Base-by-base conservation (phyloP, 2,888 invertebrate species). In the Pseudanteris insignis region DNA sequence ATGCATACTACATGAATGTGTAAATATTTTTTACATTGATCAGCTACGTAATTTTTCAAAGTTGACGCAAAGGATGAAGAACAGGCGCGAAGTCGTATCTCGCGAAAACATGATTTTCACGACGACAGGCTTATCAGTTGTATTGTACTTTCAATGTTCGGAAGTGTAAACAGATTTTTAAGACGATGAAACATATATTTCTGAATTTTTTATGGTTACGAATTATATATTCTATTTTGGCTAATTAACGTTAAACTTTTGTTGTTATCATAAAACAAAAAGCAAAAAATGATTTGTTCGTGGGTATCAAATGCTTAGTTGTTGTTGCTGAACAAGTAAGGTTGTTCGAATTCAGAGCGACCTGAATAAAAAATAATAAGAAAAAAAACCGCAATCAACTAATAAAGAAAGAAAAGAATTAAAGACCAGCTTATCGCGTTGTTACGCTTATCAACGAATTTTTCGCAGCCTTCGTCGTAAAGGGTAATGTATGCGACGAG, bases 361-460 rank as follows among this genome's bases (percentile, higher is more conserved):
- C n/a, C n/a, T n/a, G n/a, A n/a, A n/a, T n/a, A n/a, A n/a, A n/a
- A n/a, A n/a, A n/a, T n/a, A n/a, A n/a, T n/a, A n/a, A n/a, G n/a
- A n/a, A n/a, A n/a, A n/a, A n/a, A n/a, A n/a, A n/a, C n/a, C n/a
- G n/a, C n/a, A n/a, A n/a, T n/a, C n/a, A n/a, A n/a, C n/a, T n/a
- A n/a, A n/a, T n/a, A n/a, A n/a, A n/a, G n/a, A n/a, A n/a, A n/a
- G n/a, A n/a, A n/a, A n/a, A n/a, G 15, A 10, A 21, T 50, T 32
- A 37, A 30, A 43, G 33, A 58, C 25, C 50, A 50, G 34, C 47
- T 32, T 29, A 25, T 24, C 15, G 51, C 63, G 60, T 44, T 38
- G 29, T 64, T 46, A 60, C 63, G 63, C 43, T 67, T 63, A 69
- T 70, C 70, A 71, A 70, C 71, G 72, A 73, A 71, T 69, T 68